Conservation (phyloP, 2,113 vertebrate genomes). For the Hippocampus guttulatus region DNA sequence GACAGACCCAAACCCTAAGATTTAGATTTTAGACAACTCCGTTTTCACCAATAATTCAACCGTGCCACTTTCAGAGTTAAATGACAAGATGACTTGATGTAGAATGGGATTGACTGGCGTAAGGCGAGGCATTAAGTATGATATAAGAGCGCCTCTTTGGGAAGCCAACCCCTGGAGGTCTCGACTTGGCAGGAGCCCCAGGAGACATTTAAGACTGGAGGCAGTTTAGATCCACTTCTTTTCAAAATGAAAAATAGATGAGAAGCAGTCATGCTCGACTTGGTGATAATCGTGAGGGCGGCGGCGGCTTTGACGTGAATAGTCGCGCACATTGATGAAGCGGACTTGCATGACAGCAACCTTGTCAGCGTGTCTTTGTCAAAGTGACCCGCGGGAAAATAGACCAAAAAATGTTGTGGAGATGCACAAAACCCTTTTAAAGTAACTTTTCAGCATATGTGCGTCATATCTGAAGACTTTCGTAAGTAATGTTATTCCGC, state of each 20-base stretch:
- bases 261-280: slow-evolving; percentile 44
- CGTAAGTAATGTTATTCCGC: too few species aligned
- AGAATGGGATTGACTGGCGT: slow-evolving; percentile 28
- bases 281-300: slow-evolving; percentile 36
- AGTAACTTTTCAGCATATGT: too few species aligned
- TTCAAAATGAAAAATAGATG: slow-evolving; percentile 63
- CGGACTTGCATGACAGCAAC: background rate
- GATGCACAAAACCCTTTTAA: too few species aligned
- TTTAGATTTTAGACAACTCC: background rate
- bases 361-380: background rate
- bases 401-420: too few species aligned
- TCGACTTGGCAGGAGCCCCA: slow-evolving; percentile 56
- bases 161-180: slow-evolving; percentile 57
- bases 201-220: slow-evolving; percentile 55
- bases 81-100: background rate
- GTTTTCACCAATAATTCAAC: background rate
- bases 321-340: background rate
- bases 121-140: slow-evolving; percentile 32
- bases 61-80: background rate
- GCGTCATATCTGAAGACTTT: too few species aligned
- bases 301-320: slow-evolving; percentile 18
- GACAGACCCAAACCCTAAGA: background rate
- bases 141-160: slow-evolving; percentile 46
- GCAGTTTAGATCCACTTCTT: slow-evolving; percentile 54
- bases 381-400: too few species aligned